Evolutionary conservation across 2,888 invertebrate genomes (phyloP).

Genomic region (Eulithis prunata): DNA sequence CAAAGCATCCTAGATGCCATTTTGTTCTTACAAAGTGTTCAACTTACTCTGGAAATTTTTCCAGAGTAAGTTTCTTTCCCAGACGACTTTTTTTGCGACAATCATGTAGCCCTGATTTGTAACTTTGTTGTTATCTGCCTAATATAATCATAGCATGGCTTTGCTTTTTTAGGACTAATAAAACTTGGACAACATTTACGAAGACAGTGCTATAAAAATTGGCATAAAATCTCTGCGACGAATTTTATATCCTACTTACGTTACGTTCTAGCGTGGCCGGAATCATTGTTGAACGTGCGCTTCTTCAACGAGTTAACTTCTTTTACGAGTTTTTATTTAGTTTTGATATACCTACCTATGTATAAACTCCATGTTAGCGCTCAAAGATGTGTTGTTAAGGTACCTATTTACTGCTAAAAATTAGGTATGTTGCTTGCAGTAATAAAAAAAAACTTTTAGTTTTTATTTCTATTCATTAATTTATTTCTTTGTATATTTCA

Average conservation of each 20-base stretch:
- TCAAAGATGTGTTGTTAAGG: no score
- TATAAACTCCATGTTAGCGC: no score
- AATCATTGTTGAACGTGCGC: slow-evolving; percentile 60
- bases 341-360: not conserved
- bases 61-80: not conserved
- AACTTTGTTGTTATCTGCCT: slow-evolving; percentile 41
- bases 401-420: no score
- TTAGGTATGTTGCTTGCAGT: no score
- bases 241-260: slow-evolving; percentile 71
- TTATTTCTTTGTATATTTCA: no score
- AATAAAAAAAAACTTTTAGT: no score
- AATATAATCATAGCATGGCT: slow-evolving; percentile 59
- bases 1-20: no score
- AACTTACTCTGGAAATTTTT: not conserved
- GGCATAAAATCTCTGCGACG: slow-evolving; percentile 78
- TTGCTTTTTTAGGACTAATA: slow-evolving; percentile 67
- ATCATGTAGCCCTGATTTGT: slow-evolving; percentile 20
- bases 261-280: slow-evolving; percentile 60
- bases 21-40: no score
- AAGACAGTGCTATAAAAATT: slow-evolving; percentile 78
- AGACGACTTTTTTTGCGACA: slow-evolving; percentile 13
- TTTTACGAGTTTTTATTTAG: slow-evolving; percentile 18
- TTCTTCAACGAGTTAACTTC: slow-evolving; percentile 41
- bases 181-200: slow-evolving; percentile 78
- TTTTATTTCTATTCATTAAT: no score